Percentiles rank a stretch among this genome's conserved stretches.
Evolutionary conservation across 2,113 vertebrate species (phyloP).

Genomic region (Mormyrus iriodes): DNA sequence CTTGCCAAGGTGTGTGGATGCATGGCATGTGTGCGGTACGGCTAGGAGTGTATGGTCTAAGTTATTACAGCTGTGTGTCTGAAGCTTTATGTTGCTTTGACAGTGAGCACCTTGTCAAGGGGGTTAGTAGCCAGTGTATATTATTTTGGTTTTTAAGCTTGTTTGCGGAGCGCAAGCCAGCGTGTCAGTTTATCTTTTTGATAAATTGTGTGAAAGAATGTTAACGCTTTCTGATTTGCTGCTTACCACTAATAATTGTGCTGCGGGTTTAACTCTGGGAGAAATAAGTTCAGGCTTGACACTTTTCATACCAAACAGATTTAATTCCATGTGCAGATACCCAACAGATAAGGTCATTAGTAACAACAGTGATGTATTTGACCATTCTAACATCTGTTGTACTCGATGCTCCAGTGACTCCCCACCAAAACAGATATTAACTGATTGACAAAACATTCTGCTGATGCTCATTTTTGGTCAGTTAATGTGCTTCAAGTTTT

Average conservation of each 20-base stretch:
- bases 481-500: background rate
- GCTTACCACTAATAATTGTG: background rate
- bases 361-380: background rate
- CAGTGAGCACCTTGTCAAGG: background rate
- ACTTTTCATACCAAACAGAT: background rate
- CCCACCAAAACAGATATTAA: background rate
- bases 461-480: background rate
- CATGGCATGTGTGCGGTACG: background rate
- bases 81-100: background rate
- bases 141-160: background rate
- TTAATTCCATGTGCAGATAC: background rate
- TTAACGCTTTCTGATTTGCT: background rate
- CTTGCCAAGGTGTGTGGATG: constrained; percentile 2
- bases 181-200: background rate
- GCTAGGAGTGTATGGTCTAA: background rate
- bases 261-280: background rate
- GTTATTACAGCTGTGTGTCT: background rate
- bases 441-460: background rate
- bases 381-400: constrained; percentile 1
- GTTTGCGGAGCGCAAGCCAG: background rate
- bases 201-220: background rate
- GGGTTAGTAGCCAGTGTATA: background rate
- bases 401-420: constrained; percentile 7
- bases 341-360: background rate
- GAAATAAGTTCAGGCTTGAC: background rate